Conservation (phyloP, 1,140 invertebrate species). For the Geopemphigus sp. region DNA sequence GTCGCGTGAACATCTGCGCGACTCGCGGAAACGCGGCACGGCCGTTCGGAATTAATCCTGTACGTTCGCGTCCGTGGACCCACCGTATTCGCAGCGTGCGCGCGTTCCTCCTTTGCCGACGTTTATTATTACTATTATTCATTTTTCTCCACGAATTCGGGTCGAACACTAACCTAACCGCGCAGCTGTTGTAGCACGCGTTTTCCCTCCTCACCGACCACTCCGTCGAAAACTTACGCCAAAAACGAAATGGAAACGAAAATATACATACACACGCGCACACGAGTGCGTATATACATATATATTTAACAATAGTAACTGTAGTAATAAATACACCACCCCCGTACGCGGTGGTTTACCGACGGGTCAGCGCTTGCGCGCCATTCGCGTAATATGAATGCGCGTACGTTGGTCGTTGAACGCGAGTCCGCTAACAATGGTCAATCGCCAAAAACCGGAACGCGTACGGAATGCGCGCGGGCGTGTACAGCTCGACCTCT, state of each 20-base stretch:
- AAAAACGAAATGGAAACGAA: not conserved
- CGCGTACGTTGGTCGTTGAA: not conserved
- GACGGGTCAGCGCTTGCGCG: too few relatives aligned
- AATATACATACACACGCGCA: not conserved
- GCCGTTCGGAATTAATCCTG: not conserved
- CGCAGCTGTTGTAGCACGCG: not conserved
- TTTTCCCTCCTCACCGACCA: too few relatives aligned
- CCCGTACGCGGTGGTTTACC: too few relatives aligned
- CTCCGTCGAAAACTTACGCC: not conserved
- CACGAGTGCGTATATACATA: not conserved
- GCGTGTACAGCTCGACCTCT: not conserved
- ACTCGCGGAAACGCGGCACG: not conserved
- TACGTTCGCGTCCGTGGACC: not conserved
- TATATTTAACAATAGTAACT: too few relatives aligned
- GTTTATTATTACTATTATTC: not conserved
- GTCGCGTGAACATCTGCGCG: not conserved
- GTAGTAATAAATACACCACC: too few relatives aligned
- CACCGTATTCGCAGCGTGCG: too few relatives aligned
- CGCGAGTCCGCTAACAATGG: not conserved
- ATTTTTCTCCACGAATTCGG: not conserved
- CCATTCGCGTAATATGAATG: not conserved
- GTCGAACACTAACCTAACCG: not conserved
- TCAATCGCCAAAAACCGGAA: conserved; percentile 7
- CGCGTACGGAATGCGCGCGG: too few relatives aligned
- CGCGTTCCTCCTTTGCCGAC: too few relatives aligned